phyloP scores from a whole-genome alignment of 1,140 invertebrate species.

The Cepaea nemoralis region DNA sequence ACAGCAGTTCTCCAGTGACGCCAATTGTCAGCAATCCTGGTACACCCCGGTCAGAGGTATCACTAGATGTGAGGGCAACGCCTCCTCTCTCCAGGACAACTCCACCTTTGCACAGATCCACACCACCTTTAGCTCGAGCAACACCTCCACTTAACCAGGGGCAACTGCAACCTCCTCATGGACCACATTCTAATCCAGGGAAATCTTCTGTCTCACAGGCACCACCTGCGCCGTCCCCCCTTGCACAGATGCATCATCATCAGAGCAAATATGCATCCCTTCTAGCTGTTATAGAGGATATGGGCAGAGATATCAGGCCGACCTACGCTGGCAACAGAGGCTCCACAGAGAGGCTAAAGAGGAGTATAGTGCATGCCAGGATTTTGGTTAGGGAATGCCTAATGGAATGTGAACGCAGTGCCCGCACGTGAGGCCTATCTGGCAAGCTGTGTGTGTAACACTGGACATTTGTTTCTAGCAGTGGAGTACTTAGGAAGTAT shows the following conservation, averaged over 20 bases:
- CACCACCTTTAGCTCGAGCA: slow-evolving; percentile 41
- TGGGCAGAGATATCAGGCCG: slow-evolving; percentile 95
- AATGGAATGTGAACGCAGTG: slow-evolving; percentile 93
- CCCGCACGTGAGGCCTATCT: slow-evolving; percentile 78
- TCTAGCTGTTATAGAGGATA: slow-evolving; percentile 93
- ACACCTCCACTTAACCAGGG: slow-evolving; percentile 31
- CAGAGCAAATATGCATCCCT: slow-evolving; percentile 95
- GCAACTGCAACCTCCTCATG: slow-evolving; percentile 14
- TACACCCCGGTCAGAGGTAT: slow-evolving; percentile 63
- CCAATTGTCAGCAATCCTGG: slow-evolving; percentile 69
- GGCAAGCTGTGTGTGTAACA: no score
- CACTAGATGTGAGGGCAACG: slow-evolving; percentile 57
- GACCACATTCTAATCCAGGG: slow-evolving; percentile 34
- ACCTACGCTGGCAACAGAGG: slow-evolving; percentile 95
- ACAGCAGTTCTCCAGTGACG: slow-evolving; percentile 62
- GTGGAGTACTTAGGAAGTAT: no score
- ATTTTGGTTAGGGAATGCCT: slow-evolving; percentile 95
- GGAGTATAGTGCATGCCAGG: slow-evolving; percentile 93
- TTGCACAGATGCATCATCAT: slow-evolving; percentile 51
- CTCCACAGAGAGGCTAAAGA: slow-evolving; percentile 92
- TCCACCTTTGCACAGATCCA: slow-evolving; percentile 43
- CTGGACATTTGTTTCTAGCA: no score
- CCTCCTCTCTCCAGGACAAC: slow-evolving; percentile 57
- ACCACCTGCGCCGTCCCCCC: slow-evolving; percentile 43
- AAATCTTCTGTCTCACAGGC: slow-evolving; percentile 46